These are phyloP conservation scores for Hylaeus anthracinus DNA, from an alignment of 1,140 invertebrate genomes.

Conservation along the genomic window DNA sequence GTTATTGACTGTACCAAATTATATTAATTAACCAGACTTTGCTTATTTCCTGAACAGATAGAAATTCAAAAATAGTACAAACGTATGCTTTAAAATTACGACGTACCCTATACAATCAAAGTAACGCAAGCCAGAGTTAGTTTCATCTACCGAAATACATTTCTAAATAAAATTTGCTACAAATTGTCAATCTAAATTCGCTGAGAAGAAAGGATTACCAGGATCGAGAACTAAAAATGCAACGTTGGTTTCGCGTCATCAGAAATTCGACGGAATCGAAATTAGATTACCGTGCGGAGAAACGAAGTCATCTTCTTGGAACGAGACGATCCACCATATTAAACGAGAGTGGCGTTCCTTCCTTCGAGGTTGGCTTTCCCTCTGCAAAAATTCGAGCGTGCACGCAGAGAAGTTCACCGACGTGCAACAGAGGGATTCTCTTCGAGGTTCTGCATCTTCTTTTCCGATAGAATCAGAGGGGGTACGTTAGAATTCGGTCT, in stretches of 20 bases:
- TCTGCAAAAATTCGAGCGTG: slow-evolving; percentile 30
- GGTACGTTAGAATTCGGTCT: slow-evolving; percentile 49
- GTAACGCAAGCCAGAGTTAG: no score
- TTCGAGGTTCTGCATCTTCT: slow-evolving; percentile 3
- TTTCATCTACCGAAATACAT: no score
- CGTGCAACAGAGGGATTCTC: slow-evolving; percentile 30
- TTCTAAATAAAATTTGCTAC: no score
- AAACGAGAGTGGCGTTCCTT: slow-evolving; percentile 3
- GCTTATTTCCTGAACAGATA: no score
- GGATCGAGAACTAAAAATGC: background rate
- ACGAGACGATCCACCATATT: slow-evolving; percentile 22
- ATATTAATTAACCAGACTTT: no score
- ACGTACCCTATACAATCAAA: no score
- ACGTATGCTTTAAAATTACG: no score
- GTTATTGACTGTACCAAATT: no score
- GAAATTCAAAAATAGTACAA: no score
- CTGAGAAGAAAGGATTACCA: background rate
- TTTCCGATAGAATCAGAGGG: slow-evolving; percentile 23
- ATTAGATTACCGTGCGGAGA: slow-evolving; percentile 9
- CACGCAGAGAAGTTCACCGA: slow-evolving; percentile 19
- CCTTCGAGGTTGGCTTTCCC: background rate
- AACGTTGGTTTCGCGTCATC: background rate
- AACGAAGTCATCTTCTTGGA: background rate
- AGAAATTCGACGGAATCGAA: background rate
- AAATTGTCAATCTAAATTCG: background rate